Evolutionary conservation across 2,888 invertebrate genomes (phyloP).

Genomic region (Drosophila nr. medialis): DNA sequence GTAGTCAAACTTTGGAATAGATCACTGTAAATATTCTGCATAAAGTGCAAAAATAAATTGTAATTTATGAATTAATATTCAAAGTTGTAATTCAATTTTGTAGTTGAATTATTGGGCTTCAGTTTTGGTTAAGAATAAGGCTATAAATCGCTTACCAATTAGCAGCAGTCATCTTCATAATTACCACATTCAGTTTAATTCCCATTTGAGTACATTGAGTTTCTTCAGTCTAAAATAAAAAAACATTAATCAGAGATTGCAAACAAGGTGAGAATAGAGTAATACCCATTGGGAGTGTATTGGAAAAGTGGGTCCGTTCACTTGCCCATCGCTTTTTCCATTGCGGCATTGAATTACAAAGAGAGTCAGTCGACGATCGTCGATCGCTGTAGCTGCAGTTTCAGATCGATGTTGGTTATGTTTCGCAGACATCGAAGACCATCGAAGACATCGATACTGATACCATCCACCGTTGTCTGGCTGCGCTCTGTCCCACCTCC

Average conservation of each 20-base stretch:
- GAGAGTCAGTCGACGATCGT: slow-evolving; percentile 9
- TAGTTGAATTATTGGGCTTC: neutral
- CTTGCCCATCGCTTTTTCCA: slow-evolving; percentile 48
- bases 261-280: neutral
- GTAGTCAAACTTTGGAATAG: neutral
- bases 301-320: slow-evolving; percentile 38
- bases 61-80: neutral
- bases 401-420: slow-evolving; percentile 57
- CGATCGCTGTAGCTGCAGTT: slow-evolving; percentile 43
- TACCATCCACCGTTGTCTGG: neutral
- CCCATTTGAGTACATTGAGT: neutral
- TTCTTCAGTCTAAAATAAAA: neutral
- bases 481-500: neutral
- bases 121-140: neutral
- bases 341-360: slow-evolving; percentile 69
- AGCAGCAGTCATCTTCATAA: neutral
- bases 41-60: neutral
- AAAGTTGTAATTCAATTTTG: neutral
- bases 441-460: slow-evolving; percentile 16
- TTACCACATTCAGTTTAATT: neutral
- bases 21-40: neutral
- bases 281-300: slow-evolving; percentile 12
- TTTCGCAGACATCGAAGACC: slow-evolving; percentile 34
- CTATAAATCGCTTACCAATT: neutral
- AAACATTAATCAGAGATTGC: neutral